Evolutionary conservation across 2,113 vertebrate species (phyloP), one percentile per base, ranked within the genome.

Genomic region (Falcunculus frontatus): DNA sequence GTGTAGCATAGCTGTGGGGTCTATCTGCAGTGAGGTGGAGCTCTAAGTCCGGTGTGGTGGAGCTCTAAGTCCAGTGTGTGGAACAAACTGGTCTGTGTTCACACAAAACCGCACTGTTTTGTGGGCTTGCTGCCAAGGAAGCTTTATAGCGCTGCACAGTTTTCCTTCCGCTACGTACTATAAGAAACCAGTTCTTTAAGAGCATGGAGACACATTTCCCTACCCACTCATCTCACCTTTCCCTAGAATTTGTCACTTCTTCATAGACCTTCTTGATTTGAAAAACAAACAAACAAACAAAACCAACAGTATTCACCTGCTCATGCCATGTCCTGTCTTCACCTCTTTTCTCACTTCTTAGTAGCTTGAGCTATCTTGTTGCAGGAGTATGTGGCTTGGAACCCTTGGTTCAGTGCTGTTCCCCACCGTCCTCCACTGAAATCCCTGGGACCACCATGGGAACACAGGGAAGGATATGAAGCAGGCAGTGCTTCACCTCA

Each of bases 331-430:
- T 37, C 26, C 35, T 39, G 12, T 56, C 18, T 44, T 73, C 27
- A 27, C 13, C 14, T 81, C 32, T 74, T 52, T 65, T 70, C 26
- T 77, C 4, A 1, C 21, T 64, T 84, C 41, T 17, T 70, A 32
- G 30, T 13, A 42, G 37, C 16, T 25, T 1, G 5, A 82, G 2
- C 10, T 59, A 2, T 35, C 39, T 55, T 57, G 33, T 44, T 68
- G 32, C 42, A 44, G 42, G 7, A 39, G 1, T 23, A 7, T 10
- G 11, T 52, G 30, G 13, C 21, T 84, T 73, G 62, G n/a, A 78
- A 47, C 7, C 4, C 3, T 18, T 2, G 1, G 4, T 75, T 76
- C 39, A 42, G 0, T 23, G 17, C 26, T 74, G 7, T 25, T 69
- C 8, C 3, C 11, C 17, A 20, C 8, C 17, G 4, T 44, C 8